Base-by-base conservation (phyloP, 2,888 invertebrate species). In the Adelphocoris suturalis region DNA sequence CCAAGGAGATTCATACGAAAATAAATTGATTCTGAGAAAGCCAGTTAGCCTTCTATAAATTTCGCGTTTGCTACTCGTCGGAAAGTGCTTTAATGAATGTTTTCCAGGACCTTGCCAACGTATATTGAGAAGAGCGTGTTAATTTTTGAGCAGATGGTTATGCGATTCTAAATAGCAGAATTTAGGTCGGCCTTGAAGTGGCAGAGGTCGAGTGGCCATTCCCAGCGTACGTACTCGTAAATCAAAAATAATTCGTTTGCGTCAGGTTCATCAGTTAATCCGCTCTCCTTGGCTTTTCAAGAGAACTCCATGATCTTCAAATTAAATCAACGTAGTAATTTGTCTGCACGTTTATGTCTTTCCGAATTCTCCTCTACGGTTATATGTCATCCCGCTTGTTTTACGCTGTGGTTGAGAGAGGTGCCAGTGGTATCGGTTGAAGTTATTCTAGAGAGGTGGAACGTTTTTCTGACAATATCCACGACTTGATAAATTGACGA, bases 191-290 rank as follows among this genome's bases (percentile, higher is more conserved):
- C 68, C 68, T 23, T 68, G 68, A 68, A 68, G 68, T 61, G 61
- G 19, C 61, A 61, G 19, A 16, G 3, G 61, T 61, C 13, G 61
- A 68, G 68, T 68, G 19, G 61, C 61, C 61, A 19, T 61, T 68
- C 19, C 27, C 23, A 23, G 68, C 19, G 23, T 68, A 68, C 23
- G 23, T 68, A 68, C 68, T 19, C 68, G 68, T 68, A 68, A 68
- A 68, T 68, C 68, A 68, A 68, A 68, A 68, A 11, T 68, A 68
- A 68, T 68, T 68, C 68, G 68, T 68, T 68, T 23, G 27, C 68
- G 68, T 68, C 68, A 5, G 11, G 68, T 68, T 19, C 27, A 68
- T 68, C 68, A 23, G 68, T 23, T 68, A 68, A 68, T 68, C 68
- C 23, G 23, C 68, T 23, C 23, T 13, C 68, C 23, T 11, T 19